Conservation (phyloP, 2,888 invertebrate species). For the Eupithecia subumbrata region DNA sequence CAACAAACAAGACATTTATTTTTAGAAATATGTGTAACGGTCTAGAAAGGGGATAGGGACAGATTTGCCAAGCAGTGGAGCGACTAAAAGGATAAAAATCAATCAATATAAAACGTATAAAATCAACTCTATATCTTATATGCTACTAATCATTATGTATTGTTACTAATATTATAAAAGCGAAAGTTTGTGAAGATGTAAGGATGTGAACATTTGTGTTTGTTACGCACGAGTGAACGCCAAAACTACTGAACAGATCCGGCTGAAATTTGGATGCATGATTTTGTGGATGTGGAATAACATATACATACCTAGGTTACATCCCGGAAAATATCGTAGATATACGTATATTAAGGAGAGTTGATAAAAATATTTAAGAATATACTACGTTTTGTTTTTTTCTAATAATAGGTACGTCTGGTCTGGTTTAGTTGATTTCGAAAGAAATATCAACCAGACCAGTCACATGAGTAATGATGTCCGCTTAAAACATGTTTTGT, state of each 20-base stretch:
- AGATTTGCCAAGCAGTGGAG: background rate
- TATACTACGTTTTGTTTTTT: background rate
- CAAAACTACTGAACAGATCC: background rate
- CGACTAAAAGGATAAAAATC: background rate
- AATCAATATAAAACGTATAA: background rate
- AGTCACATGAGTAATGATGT: background rate
- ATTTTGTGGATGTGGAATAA: background rate
- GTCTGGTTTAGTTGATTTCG: background rate
- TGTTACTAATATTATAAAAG: background rate
- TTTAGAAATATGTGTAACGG: background rate
- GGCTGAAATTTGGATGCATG: background rate
- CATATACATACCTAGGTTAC: background rate
- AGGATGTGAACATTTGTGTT: background rate
- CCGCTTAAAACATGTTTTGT: background rate
- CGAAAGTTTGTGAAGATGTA: background rate
- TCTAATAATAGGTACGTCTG: background rate
- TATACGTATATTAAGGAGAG: too few species aligned
- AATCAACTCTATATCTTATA: background rate
- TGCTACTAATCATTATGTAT: background rate
- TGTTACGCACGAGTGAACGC: background rate
- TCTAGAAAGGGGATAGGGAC: background rate
- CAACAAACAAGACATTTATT: background rate
- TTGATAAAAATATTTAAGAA: background rate
- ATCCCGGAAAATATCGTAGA: background rate
- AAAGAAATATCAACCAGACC: conserved; percentile 2